Evolutionary conservation across 2,888 invertebrate species (phyloP), one percentile per base, ranked within the genome.

Genomic region (Drosophila mettleri): DNA sequence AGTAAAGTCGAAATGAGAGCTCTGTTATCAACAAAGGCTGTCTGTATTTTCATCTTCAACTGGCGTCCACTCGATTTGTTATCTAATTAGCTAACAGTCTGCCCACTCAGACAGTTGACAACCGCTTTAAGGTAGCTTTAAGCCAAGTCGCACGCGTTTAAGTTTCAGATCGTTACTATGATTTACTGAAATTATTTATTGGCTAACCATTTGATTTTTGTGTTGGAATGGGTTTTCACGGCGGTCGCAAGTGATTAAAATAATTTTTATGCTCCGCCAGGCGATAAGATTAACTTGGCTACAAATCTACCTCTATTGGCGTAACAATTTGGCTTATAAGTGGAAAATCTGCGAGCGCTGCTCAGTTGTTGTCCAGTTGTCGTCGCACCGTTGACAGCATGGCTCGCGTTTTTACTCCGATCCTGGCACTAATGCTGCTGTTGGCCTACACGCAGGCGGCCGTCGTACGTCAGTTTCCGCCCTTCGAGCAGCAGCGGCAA

Each of bases 351-450:
- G 29, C 41, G 36, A 48, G 16, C 36, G 39, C n/a, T n/a, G 18
- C 43, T 57, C 69, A 82, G 86, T 76, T 70, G 74, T 75, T 73
- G 54, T 24, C 78, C 62, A 75, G 64, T 66, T 75, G 83, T 69
- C 55, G 67, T 69, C 73, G 55, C 16, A 59, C 20, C 53, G 74
- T 45, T 41, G 64, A 78, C 79, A 79, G 69, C 72, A 84, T 84
- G 84, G 51, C 66, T 62, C 82, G 85, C 63, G 64, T 53, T 45
- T 60, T 79, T 9, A 33, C 43, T 33, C 7, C 77, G 48, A 52
- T 86, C 16, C 18, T 76, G 16, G 64, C 59, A 46, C 64, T 82
- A 6, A 12, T 80, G 22, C n/a, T 80, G 52, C 71, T 74, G 34
- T 65, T 71, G 53, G 59, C 60, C 60, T 48, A 57, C 57, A 24